These are phyloP conservation scores for Calameuta pallipes DNA, from an alignment of 2,888 invertebrate genomes.

Conservation along the genomic window DNA sequence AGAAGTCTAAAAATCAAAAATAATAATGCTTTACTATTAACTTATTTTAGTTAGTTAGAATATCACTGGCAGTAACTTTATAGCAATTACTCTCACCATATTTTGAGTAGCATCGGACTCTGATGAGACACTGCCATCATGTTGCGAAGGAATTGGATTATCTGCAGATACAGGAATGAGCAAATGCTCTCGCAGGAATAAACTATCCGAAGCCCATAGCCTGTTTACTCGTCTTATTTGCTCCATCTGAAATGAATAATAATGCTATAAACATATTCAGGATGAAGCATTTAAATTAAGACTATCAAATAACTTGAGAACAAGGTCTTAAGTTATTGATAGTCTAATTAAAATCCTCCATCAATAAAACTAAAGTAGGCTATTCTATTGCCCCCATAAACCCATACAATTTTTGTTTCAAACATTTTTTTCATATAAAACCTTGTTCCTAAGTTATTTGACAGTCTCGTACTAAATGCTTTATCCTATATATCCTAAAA, in stretches of 20 bases:
- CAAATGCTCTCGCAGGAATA: slow-evolving; percentile 89
- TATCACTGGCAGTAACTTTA: not conserved
- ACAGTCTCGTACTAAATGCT: no score
- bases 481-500: no score
- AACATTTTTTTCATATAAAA: no score
- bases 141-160: slow-evolving; percentile 67
- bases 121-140: slow-evolving; percentile 34
- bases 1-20: slow-evolving; percentile 35
- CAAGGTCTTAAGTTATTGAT: no score
- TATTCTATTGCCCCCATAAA: no score
- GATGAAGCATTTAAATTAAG: no score
- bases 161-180: slow-evolving; percentile 84
- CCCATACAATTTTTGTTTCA: no score
- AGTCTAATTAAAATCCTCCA: no score
- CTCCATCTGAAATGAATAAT: slow-evolving; percentile 81
- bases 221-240: slow-evolving; percentile 92
- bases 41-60: slow-evolving; percentile 22
- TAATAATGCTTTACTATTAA: slow-evolving; percentile 14
- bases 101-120: slow-evolving; percentile 33
- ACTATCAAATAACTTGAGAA: no score
- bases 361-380: no score
- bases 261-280: no score
- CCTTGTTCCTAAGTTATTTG: no score
- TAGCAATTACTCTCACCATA: slow-evolving; percentile 28
- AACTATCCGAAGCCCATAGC: slow-evolving; percentile 92